These are phyloP conservation scores for Thecophora atra DNA, from an alignment of 2,888 invertebrate genomes.

Conservation along the genomic window DNA sequence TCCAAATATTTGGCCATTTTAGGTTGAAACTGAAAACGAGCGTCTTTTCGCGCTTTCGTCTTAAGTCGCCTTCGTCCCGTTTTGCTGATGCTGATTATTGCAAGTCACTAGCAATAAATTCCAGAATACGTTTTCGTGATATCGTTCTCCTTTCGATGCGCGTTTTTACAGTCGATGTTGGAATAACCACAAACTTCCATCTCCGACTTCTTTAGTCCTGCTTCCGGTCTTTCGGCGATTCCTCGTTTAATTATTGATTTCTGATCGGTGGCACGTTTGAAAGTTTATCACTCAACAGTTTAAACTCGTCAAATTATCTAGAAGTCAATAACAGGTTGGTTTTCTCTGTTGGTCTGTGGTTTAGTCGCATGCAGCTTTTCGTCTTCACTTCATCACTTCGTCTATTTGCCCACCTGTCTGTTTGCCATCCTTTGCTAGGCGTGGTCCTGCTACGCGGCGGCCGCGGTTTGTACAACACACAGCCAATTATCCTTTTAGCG, in stretches of 20 bases:
- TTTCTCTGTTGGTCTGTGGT: background rate
- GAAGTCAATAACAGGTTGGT: background rate
- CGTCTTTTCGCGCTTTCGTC: background rate
- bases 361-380: background rate
- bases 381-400: background rate
- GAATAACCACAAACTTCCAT: background rate
- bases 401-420: background rate
- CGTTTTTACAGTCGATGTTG: constrained; percentile 3
- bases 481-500: background rate
- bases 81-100: constrained; percentile 22
- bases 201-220: background rate
- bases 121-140: constrained; percentile 18
- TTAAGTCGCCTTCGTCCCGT: background rate
- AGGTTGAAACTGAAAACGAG: background rate
- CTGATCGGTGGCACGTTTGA: background rate
- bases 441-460: background rate
- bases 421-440: background rate
- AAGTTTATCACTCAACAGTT: constrained; percentile 11
- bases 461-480: background rate
- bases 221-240: background rate
- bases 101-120: constrained; percentile 33
- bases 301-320: constrained; percentile 2
- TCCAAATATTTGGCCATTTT: background rate
- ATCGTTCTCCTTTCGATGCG: background rate
- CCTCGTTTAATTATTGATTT: background rate